These are phyloP conservation scores for Drosophila obscura DNA, from an alignment of 1,140 invertebrate species.

Conservation along the genomic window DNA sequence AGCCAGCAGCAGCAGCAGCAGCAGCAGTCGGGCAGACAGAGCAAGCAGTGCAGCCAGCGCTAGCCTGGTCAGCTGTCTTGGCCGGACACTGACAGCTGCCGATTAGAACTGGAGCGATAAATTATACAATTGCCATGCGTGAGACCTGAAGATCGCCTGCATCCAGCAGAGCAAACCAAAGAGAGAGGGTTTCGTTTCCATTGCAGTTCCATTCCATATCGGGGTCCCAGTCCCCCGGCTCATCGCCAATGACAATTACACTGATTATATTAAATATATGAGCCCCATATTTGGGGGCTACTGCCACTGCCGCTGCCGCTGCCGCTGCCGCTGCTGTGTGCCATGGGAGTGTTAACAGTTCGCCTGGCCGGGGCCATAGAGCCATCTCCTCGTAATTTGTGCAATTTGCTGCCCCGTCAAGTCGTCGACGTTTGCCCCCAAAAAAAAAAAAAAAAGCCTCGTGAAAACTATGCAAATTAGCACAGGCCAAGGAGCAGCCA, in stretches of 20 bases:
- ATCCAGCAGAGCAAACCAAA: conserved; percentile 4
- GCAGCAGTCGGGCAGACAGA: background rate
- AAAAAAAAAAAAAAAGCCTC: conserved; percentile 3
- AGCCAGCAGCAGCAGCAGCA: background rate
- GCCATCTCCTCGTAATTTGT: conserved; percentile 48
- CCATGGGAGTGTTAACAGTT: conserved; percentile 66
- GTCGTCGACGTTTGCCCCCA: conserved; percentile 18
- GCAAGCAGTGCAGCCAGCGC: background rate
- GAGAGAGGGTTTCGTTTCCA: conserved; percentile 31
- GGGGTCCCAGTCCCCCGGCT: conserved; percentile 53
- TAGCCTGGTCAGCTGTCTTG: conserved; percentile 37
- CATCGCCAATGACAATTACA: conserved; percentile 74
- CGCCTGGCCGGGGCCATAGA: conserved; percentile 11
- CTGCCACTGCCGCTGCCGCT: conserved; percentile 15
- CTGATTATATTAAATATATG: conserved; percentile 80
- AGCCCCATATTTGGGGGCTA: conserved; percentile 67
- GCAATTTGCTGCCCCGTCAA: conserved; percentile 64
- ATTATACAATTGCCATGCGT: conserved; percentile 81
- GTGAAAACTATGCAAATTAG: conserved; percentile 70
- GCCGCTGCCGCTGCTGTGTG: conserved; percentile 7
- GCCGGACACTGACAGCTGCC: conserved; percentile 63
- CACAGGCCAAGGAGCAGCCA: too few relatives aligned
- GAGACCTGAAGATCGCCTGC: conserved; percentile 40
- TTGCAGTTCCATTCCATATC: conserved; percentile 31
- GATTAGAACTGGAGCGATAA: conserved; percentile 82